Evolutionary conservation across 2,888 invertebrate species (phyloP), one percentile per base, ranked within the genome.

Genomic region (Pinctada fucata): DNA sequence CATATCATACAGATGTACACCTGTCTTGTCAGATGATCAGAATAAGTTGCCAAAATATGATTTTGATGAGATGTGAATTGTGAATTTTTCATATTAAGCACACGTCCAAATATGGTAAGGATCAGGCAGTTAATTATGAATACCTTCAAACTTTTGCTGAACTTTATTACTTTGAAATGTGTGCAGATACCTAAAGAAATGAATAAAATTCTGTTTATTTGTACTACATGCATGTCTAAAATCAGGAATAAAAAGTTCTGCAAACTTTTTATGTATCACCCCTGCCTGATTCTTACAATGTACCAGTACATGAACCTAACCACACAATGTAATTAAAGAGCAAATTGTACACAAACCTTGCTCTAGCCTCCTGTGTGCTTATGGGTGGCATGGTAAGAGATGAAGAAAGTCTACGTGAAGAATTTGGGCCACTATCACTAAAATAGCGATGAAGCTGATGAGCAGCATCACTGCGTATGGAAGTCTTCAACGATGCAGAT

Each of bases 361-460:
- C 84, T 79, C 89, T 84, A 5, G 90, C 90, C 72, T 89, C 88
- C 78, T 85, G 86, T 31, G 87, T 89, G 6, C 89, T 86, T 45
- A 90, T 84, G 47, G 86, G 80, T 72, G 86, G 84, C 71, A 90
- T 77, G 8, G 86, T 80, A 65, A 85, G 80, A n/a, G 81, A 71
- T 16, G 88, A 84, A 13, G 84, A 75, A 69, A 87, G 79, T 63
- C 85, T 81, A 47, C 86, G 84, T 5, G 87, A 87, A 70, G 85
- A 75, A 2, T 76, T 79, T 8, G 84, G 84, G 68, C 63, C 63
- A 51, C 63, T 63, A 47, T 73, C 69, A 48, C 65, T 63, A 13
- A 52, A 47, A 63, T 78, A 83, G 72, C 82, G 84, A 70, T 76
- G 79, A 75, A 82, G 76, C 10, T 79, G 63, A 78, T 84, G 86